Base-by-base conservation (phyloP, 2,113 vertebrate species). In the Amblyopsis rosae region DNA sequence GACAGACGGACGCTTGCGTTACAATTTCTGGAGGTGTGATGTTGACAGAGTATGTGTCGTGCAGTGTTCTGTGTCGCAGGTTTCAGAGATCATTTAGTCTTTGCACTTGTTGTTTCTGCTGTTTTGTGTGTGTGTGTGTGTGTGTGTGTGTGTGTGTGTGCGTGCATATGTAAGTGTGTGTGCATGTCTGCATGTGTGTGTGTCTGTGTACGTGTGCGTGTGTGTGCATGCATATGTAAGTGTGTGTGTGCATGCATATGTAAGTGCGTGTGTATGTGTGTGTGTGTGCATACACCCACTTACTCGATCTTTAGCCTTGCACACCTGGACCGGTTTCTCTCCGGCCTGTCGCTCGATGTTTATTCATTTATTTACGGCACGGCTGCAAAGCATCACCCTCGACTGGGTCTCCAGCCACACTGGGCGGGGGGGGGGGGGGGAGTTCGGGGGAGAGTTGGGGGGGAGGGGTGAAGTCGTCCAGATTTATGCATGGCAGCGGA, bases 281-380 rank as follows among this genome's bases (percentile, higher is more conserved):
- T 47, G 61, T 54, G 65, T 47, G 57, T 58, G 48, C 71, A 61
- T 80, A 80, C 85, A 65, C 83, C 87, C 82, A 87, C 85, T 75
- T 77, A 76, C 80, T 89, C 86, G 82, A 73, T 87, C 87, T 86
- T 89, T 88, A 88, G 84, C 86, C 84, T 87, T 78, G 72, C 83
- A 88, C 92, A 90, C 89, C 91, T 93, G 91, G 84, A 69, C 82
- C 81, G 67, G 83, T 73, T 81, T 85, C 85, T 85, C 82, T 85
- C 82, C 82, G 79, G 88, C 87, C 86, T 72, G 17, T 82, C 83
- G 86, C 76, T 9, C 35, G 7, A 92, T 93, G 90, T 92, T 93
- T 93, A 93, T 93, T 92, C 91, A 93, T 93, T 90, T 92, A 90
- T 92, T 93, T 93, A 89, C 88, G 82, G 84, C 70, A 71, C 77